phyloP scores from a whole-genome alignment of 2,797 vertebrate genomes.

The Diglossa cyanea region DNA sequence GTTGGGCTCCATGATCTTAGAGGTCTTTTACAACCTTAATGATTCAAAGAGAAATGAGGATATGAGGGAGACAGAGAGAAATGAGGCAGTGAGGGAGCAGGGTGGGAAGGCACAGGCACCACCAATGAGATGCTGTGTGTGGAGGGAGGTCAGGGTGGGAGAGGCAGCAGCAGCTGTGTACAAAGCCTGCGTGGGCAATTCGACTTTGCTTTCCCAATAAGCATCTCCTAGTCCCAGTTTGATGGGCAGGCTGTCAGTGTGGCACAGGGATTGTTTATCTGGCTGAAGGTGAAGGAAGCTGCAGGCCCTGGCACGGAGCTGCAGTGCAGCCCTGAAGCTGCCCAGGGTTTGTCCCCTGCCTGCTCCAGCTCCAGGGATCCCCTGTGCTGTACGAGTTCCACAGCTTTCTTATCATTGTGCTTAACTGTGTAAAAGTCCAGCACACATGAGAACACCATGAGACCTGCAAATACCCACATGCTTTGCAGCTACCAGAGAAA shows the following conservation, averaged over 20 bases:
- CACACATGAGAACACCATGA: not conserved
- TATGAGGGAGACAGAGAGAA: not conserved
- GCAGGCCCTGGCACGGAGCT: not conserved
- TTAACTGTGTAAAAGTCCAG: not conserved
- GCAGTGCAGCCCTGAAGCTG: not conserved
- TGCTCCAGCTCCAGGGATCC: not conserved
- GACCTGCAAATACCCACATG: not conserved
- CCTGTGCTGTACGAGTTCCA: not conserved
- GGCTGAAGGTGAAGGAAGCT: not conserved
- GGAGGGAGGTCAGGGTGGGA: not conserved
- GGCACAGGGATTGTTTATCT: not conserved
- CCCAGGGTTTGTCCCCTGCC: not conserved
- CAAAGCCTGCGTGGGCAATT: not conserved
- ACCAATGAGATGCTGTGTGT: not conserved
- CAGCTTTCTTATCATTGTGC: fast-evolving
- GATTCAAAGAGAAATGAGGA: not conserved
- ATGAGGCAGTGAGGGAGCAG: not conserved
- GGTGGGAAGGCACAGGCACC: not conserved
- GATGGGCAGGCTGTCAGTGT: not conserved
- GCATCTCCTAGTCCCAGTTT: not conserved
- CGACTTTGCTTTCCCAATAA: not conserved
- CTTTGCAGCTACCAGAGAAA: not conserved
- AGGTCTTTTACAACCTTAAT: not conserved
- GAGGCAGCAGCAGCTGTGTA: not conserved
- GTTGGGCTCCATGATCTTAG: not conserved